Evolutionary conservation across 2,797 vertebrate species (phyloP), one percentile per base, ranked within the genome.

Genomic region (Tapera naevia): DNA sequence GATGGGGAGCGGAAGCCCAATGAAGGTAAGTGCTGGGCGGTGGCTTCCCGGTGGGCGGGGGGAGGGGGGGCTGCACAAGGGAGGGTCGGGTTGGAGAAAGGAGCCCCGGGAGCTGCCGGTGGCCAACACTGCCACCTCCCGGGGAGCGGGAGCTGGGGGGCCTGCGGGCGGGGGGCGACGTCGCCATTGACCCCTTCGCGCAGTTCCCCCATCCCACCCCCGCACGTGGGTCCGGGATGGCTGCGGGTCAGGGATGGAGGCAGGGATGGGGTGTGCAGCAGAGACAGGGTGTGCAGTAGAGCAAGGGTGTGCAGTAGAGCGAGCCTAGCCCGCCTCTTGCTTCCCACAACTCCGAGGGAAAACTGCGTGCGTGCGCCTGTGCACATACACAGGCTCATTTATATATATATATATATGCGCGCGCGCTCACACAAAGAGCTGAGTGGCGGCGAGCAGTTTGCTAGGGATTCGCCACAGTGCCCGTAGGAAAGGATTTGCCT

Each of bases 1-100:
- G 98, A 98, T 97, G 97, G 97, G 97, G 98, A 98, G 74, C 98
- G 98, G 97, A 98, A 98, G 97, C 94, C 98, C 93, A 97, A 98
- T 90, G 98, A 99, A 96, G 99, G 99, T 99, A 98, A 98, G 99
- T 57, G 37, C 79, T 32, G 88, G 71, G 65, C 58, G 39, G 43
- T 14, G 72, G 61, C 70, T 95, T 76, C 85, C 50, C 80, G 80
- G 87, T 56, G 83, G 87, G 74, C 30, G 28, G 64, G 64, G 41
- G 45, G 86, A 67, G 64, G 41, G 45, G 86, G 67, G 75, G 30
- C 60, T 71, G n/a, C n/a, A n/a, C n/a, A n/a, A n/a, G n/a, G n/a
- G n/a, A n/a, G n/a, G n/a, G n/a, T n/a, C n/a, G n/a, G n/a, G n/a
- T n/a, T n/a, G 25, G 43, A 51, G 45, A 19, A 64, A 69, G 76